Evolutionary conservation across 2,888 invertebrate genomes (phyloP), one percentile per base, ranked within the genome.

Genomic region (Nemotelus pantherinus): DNA sequence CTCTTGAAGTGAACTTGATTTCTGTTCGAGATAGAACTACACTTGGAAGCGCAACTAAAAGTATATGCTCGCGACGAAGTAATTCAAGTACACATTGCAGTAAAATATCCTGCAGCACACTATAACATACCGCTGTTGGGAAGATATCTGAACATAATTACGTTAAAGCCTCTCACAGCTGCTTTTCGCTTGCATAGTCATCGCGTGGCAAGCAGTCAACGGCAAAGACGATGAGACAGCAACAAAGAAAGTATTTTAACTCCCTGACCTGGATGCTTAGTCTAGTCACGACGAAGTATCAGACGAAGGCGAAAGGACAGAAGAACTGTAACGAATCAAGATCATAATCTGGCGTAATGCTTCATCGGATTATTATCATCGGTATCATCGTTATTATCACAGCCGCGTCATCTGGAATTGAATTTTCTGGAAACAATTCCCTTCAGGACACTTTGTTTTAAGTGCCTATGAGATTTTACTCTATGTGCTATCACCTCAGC

Each of bases 371-470:
- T 68, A 68, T 68, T 68, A 68, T 25, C 25, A 25, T 68, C 68
- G 68, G 68, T 68, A 53, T 68, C 68, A 68, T 68, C 45, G 53
- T 50, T 68, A n/a, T 44, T 68, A 48, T 68, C 68, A 68, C 50
- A 44, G 68, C 25, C 41, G 53, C 53, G 48, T 25, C 68, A 68
- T 68, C 72, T 72, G 58, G 58, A 72, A 72, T 72, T 58, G 58
- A 72, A 60, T 58, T 53, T 47, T 25, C 72, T 58, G 72, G 25
- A 58, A 60, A 48, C 58, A 72, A 72, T 72, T 58, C 72, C 58
- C 72, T 58, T 10, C 25, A 47, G 72, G 60, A 72, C 43, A 58
- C 50, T 58, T 58, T 53, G n/a, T 48, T 53, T 68, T 44, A 44
- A 68, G 68, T 68, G 68, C 50, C 68, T 63, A 63, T 63, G 43